Conservation (phyloP, 1,140 invertebrate genomes). For the Telenomus remus region DNA sequence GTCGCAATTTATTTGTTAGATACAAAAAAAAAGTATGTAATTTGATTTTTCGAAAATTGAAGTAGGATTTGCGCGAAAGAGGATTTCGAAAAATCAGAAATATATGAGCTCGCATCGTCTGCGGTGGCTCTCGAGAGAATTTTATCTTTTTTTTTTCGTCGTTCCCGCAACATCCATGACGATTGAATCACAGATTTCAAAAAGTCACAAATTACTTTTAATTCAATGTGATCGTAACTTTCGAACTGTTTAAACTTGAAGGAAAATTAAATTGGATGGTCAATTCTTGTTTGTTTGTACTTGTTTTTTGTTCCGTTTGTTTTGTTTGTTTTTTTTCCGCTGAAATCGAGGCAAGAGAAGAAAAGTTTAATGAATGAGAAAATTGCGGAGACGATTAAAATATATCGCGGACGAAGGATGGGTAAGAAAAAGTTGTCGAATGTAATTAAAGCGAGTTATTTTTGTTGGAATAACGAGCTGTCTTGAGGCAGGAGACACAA, state of each 20-base stretch:
- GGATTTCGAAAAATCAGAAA: no score
- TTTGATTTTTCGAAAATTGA: no score
- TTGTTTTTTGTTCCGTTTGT: conserved; percentile 6
- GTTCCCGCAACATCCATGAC: not conserved
- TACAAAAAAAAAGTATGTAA: no score
- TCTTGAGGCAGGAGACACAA: conserved; percentile 1
- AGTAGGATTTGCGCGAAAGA: no score
- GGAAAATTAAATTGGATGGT: conserved; percentile 10
- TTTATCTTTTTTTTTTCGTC: not conserved
- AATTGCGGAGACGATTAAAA: not conserved
- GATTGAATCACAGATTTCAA: conserved; percentile 12
- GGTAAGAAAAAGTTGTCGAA: not conserved
- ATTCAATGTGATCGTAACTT: conserved; percentile 11
- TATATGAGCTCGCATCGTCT: no score
- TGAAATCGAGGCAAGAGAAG: not conserved
- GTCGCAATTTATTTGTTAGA: no score
- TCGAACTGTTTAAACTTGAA: conserved; percentile 3
- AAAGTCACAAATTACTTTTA: conserved; percentile 22
- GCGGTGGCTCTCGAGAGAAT: no score
- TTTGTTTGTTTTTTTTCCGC: conserved; percentile 4
- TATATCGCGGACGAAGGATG: not conserved
- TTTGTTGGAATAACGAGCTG: conserved; percentile 32
- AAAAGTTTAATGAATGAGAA: no score
- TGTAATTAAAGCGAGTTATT: conserved; percentile 11
- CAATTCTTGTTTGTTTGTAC: conserved; percentile 5